Evolutionary conservation across 2,113 vertebrate genomes (phyloP).

Genomic region (Todiramphus saurophagus): DNA sequence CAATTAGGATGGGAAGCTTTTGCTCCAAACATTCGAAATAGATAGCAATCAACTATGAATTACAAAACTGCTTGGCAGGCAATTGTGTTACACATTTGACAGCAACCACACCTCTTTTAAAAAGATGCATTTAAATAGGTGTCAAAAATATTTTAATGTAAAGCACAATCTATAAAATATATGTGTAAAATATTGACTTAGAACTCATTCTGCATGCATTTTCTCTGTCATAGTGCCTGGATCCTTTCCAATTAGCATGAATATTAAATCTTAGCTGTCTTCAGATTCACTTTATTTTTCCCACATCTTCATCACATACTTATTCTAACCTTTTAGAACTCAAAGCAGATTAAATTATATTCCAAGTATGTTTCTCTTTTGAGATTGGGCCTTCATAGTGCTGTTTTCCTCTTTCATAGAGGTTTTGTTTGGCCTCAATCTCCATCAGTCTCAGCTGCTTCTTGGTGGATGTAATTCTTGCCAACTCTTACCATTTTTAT

Average conservation of each 20-base stretch:
- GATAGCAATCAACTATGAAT: fast-evolving
- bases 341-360: neutral
- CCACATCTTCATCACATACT: neutral
- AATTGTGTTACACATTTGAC: neutral
- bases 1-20: neutral
- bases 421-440: neutral
- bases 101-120: neutral
- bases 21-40: neutral
- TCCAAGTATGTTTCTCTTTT: neutral
- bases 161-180: neutral
- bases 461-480: neutral
- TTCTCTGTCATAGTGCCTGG: fast-evolving
- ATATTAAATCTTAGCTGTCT: neutral
- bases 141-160: neutral
- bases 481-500: neutral
- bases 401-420: neutral
- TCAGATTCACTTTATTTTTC: neutral
- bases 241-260: neutral
- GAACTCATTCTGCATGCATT: neutral
- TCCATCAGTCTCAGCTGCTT: neutral
- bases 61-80: neutral
- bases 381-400: neutral
- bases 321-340: neutral
- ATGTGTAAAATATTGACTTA: neutral
- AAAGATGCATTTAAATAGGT: neutral